Base-by-base conservation (phyloP, 2,113 vertebrate genomes). In the Ceyx margarethae region DNA sequence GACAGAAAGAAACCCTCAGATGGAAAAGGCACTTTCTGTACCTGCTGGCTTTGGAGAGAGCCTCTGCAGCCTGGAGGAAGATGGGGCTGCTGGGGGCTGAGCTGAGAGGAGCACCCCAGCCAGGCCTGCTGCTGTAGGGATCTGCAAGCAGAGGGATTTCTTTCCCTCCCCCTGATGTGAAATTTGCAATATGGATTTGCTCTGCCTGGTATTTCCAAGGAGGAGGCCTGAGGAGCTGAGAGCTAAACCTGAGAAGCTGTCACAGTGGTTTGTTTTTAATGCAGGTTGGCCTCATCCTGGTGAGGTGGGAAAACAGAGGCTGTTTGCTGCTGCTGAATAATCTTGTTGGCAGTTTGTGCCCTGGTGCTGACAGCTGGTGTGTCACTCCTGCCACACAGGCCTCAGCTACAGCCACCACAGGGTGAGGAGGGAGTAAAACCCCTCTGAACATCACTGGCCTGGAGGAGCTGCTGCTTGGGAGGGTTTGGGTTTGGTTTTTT, bases 251-350 rank as follows among this genome's bases (percentile, higher is more conserved):
- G 79, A 54, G 91, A 71, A 62, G 29, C 45, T 31, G 17, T 85
- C 74, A 54, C 33, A 23, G 71, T 29, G 12, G 37, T 37, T 37
- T 37, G 37, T 42, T 64, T 85, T 69, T 35, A 60, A 53, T 35
- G 58, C 45, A 33, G 37, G 7, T 28, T 92, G 74, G 67, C 83
- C 85, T 87, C 69, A 69, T 90, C 48, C 74, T 89, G 84, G 45
- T 85, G 5, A 28, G 6, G 18, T 4, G 23, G 77, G 87, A 57
- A 87, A 87, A 40, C 42, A n/a, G 66, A 81, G 58, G 35, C 50
- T 75, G 46, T 69, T 75, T 89, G 91, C 75, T 94, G 74, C 66
- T 78, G 93, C 82, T 96, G 94, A 95, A 82, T 95, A 92, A 82
- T 96, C 33, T 81, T 81, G 64, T 90, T 93, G 85, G 92, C 94